These are phyloP conservation scores for Macaca fascicularis DNA, from an alignment of 2,113 vertebrate genomes.

Conservation along the genomic window DNA sequence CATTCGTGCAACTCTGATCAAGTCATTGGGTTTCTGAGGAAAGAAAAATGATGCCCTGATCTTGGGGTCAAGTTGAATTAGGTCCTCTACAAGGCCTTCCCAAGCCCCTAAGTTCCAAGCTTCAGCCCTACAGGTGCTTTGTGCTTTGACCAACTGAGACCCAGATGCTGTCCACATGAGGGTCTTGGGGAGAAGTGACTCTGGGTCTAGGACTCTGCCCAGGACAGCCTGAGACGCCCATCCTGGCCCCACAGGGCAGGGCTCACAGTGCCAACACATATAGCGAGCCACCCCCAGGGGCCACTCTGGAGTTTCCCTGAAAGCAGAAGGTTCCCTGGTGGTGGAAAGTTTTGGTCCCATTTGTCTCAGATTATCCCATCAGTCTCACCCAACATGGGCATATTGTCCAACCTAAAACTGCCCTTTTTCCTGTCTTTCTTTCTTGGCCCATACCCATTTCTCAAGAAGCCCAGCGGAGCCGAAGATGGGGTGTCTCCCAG, in stretches of 20 bases:
- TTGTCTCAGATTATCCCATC: neutral
- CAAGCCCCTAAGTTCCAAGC: neutral
- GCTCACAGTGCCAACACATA: neutral
- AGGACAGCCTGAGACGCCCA: neutral
- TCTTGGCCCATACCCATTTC: neutral
- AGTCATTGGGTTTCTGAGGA: neutral
- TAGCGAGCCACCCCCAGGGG: neutral
- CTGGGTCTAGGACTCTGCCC: neutral
- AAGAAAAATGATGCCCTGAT: neutral
- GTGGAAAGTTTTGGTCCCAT: neutral
- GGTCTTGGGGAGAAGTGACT: neutral
- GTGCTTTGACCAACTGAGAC: neutral
- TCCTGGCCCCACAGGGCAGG: neutral
- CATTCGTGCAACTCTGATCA: neutral
- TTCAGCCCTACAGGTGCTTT: neutral
- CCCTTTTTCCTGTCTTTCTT: neutral
- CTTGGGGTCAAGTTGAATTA: neutral
- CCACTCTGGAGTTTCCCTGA: neutral
- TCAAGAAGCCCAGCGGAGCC: neutral
- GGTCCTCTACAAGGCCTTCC: neutral
- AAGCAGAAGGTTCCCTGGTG: neutral
- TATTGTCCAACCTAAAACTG: neutral
- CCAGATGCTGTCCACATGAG: neutral
- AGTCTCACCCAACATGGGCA: neutral
- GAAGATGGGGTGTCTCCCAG: neutral